Evolutionary conservation across 2,797 vertebrate species (phyloP).

Genomic region (Xenopus petersii): DNA sequence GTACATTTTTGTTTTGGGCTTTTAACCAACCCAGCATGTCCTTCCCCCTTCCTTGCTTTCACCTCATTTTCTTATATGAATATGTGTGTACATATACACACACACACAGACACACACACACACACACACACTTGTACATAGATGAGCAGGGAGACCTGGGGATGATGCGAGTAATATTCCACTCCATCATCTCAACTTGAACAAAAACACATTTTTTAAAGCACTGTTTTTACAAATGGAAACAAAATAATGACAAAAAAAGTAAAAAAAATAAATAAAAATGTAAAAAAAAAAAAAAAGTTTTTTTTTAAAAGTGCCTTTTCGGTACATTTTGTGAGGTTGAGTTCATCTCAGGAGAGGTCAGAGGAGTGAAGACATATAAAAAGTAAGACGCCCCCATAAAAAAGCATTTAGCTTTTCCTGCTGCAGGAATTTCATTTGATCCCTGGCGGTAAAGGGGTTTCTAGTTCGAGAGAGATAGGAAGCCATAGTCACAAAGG

Average conservation of each 20-base stretch:
- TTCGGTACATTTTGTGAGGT: slow-evolving; percentile 82
- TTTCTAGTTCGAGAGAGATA: no score
- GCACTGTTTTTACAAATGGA: slow-evolving; percentile 83
- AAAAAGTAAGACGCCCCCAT: not conserved
- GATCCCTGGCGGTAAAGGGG: not conserved
- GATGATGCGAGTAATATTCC: slow-evolving; percentile 71
- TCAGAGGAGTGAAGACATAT: slow-evolving; percentile 48
- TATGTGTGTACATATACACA: slow-evolving; percentile 19
- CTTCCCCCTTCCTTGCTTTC: slow-evolving; percentile 57
- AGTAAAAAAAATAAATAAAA: slow-evolving; percentile 15
- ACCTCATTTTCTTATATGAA: slow-evolving; percentile 44
- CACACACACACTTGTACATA: slow-evolving; percentile 44
- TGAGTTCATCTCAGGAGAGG: slow-evolving; percentile 91
- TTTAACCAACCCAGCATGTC: slow-evolving; percentile 68
- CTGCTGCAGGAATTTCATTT: not conserved
- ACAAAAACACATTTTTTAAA: slow-evolving; percentile 70
- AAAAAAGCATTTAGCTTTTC: not conserved
- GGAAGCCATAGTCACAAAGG: no score
- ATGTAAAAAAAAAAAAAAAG: slow-evolving; percentile 50
- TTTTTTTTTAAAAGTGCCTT: slow-evolving; percentile 86
- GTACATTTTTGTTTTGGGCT: not conserved
- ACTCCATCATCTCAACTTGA: slow-evolving; percentile 89
- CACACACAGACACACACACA: slow-evolving; percentile 15
- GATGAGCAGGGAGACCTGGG: slow-evolving; percentile 72
- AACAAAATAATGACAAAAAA: slow-evolving; percentile 23